Percentiles rank a stretch among this genome's conserved stretches.
These are phyloP conservation scores for Melipona bicolor DNA, from an alignment of 2,888 invertebrate genomes.

Conservation along the genomic window DNA sequence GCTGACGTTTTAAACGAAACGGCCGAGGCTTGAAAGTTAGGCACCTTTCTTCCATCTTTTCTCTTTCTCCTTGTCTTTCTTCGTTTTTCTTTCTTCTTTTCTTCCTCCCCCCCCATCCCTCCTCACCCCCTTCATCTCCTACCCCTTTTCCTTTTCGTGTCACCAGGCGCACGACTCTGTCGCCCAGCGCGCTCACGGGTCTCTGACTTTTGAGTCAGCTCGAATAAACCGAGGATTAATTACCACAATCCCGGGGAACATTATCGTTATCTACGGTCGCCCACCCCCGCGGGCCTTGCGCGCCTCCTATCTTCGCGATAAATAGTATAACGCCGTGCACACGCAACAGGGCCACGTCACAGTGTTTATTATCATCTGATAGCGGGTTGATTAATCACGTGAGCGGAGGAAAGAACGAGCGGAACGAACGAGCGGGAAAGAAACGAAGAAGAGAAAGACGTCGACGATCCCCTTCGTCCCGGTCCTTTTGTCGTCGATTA, in stretches of 20 bases:
- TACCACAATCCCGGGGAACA: constrained; percentile 61
- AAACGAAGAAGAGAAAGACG: not conserved
- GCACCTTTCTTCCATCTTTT: constrained; percentile 19
- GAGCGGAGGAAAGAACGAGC: constrained; percentile 25
- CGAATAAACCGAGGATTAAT: constrained; percentile 66
- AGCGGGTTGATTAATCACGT: constrained; percentile 64
- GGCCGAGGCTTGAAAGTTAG: constrained; percentile 35
- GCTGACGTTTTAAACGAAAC: constrained; percentile 47
- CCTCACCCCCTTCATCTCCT: not conserved
- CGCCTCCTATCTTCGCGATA: constrained; percentile 64
- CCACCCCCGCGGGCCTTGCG: constrained; percentile 36
- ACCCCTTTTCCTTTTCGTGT: not conserved
- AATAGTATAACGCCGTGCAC: constrained; percentile 65
- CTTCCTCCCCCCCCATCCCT: not conserved
- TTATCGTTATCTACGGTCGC: constrained; percentile 66
- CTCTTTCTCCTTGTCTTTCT: not conserved
- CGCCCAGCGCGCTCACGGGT: not conserved
- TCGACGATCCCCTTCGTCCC: not conserved
- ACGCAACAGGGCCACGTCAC: constrained; percentile 67
- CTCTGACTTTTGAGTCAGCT: constrained; percentile 53
- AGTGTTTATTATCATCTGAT: constrained; percentile 68
- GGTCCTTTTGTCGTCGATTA: not conserved
- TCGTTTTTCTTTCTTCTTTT: not conserved
- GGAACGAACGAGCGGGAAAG: not conserved
- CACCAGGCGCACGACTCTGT: not conserved